Evolutionary conservation across 2,113 vertebrate genomes (phyloP).

Genomic region (Sorex araneus): DNA sequence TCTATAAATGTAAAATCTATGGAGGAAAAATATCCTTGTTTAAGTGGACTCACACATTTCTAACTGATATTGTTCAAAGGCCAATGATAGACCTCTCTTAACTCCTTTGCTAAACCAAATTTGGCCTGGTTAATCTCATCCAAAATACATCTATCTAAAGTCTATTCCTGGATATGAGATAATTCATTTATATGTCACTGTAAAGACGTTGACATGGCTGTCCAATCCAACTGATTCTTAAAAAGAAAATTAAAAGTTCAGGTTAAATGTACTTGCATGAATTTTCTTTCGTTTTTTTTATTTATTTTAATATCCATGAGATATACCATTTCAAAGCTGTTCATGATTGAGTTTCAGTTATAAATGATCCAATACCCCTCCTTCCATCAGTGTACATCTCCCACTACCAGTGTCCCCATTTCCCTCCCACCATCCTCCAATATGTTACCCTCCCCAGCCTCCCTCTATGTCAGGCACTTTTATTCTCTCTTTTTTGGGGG

Average conservation of each 20-base stretch:
- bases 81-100: neutral
- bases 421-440: no score
- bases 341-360: no score
- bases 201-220: neutral
- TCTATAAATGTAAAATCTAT: neutral
- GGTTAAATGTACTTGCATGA: slow-evolving; percentile 44
- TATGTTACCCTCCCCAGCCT: no score
- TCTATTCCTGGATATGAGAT: slow-evolving; percentile 19
- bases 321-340: no score
- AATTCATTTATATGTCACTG: slow-evolving; percentile 42
- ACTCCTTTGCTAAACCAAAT: neutral
- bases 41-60: neutral
- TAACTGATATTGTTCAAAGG: neutral
- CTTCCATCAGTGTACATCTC: no score
- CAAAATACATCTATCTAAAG: slow-evolving; percentile 58
- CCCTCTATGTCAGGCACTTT: no score
- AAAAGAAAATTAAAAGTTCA: slow-evolving; percentile 2
- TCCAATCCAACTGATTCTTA: neutral
- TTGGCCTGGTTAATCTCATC: neutral
- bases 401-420: no score
- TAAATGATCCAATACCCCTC: no score
- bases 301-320: no score
- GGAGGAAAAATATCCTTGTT: neutral
- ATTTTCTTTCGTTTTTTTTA: no score
- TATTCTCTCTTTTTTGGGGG: no score